These are phyloP conservation scores for Acropora yongei DNA, from an alignment of 64 coral and sea anemone genomes.

Conservation along the genomic window DNA sequence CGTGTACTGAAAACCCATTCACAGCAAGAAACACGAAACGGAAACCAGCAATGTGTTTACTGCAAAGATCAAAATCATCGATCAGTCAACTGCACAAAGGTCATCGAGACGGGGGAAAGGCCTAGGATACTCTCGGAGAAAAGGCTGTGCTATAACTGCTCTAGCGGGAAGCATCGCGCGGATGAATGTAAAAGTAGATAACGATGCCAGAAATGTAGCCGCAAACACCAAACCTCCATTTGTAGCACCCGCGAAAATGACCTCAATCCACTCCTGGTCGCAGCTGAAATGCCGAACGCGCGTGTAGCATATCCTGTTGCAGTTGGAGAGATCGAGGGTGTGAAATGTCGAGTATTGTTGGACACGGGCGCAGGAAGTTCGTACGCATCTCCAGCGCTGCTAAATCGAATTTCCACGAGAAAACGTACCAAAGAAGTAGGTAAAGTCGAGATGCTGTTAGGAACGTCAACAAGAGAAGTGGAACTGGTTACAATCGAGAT, in stretches of 20 bases:
- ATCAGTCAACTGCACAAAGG: conserved; percentile 5
- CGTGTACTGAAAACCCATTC: no score
- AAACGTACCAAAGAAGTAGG: no score
- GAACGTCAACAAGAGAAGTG: no score
- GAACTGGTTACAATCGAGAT: no score
- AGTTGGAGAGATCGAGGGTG: no score
- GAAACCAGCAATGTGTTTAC: conserved; percentile 38
- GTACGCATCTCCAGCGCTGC: no score
- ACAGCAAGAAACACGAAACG: neutral
- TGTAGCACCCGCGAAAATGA: neutral
- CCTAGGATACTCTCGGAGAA: conserved; percentile 3
- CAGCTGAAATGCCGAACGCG: neutral
- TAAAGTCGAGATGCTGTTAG: no score
- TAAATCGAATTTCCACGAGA: no score
- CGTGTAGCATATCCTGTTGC: no score
- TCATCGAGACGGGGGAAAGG: neutral
- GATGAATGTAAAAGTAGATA: conserved; percentile 43
- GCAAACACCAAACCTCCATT: conserved; percentile 50
- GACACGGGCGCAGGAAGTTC: no score
- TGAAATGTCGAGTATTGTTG: no score
- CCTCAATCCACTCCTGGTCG: neutral
- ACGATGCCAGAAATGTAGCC: conserved; percentile 22
- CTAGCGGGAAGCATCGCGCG: conserved; percentile 17
- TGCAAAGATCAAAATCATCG: conserved; percentile 33
- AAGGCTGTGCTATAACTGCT: conserved; percentile 61